A percentile compares a stretch with the other conserved stretches of the same genome.
Evolutionary conservation across 2,888 invertebrate species (phyloP).

Genomic region (Syritta pipiens): DNA sequence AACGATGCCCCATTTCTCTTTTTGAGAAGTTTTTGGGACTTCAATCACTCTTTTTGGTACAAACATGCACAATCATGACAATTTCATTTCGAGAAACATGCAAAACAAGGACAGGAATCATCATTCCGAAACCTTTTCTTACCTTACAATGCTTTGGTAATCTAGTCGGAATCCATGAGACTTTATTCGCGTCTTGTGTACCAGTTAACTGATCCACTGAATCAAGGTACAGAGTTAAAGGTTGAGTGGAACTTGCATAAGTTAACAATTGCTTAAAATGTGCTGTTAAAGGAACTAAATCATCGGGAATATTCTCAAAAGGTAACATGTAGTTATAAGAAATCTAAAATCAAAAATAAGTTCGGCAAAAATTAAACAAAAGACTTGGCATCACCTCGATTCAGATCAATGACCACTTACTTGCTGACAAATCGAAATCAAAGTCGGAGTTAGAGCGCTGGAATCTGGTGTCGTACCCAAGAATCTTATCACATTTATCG

Average conservation of each 20-base stretch:
- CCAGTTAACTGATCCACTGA: conserved; percentile 98
- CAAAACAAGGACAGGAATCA: not conserved
- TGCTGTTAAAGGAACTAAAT: conserved; percentile 95
- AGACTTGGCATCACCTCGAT: too few relatives aligned
- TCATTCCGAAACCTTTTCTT: conserved; percentile 71
- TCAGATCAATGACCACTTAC: too few relatives aligned
- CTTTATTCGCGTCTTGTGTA: conserved; percentile 95
- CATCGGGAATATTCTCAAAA: conserved; percentile 96
- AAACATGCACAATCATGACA: not conserved
- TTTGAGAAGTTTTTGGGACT: too few relatives aligned
- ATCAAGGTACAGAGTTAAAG: conserved; percentile 94
- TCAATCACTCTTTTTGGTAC: too few relatives aligned
- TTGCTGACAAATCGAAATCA: conserved; percentile 97
- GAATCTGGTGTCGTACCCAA: conserved; percentile 98
- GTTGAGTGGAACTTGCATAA: conserved; percentile 89
- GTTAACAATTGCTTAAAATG: conserved; percentile 96
- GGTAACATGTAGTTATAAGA: conserved; percentile 95
- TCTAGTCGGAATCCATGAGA: conserved; percentile 96
- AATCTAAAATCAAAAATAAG: conserved; percentile 82
- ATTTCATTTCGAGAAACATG: conserved; percentile 17
- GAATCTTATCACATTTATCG: conserved; percentile 93
- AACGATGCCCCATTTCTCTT: too few relatives aligned
- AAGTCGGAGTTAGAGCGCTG: conserved; percentile 94
- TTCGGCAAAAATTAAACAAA: not conserved
- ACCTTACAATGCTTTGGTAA: conserved; percentile 94